Conservation (phyloP, 2,888 invertebrate species). For the Aelia acuminata region DNA sequence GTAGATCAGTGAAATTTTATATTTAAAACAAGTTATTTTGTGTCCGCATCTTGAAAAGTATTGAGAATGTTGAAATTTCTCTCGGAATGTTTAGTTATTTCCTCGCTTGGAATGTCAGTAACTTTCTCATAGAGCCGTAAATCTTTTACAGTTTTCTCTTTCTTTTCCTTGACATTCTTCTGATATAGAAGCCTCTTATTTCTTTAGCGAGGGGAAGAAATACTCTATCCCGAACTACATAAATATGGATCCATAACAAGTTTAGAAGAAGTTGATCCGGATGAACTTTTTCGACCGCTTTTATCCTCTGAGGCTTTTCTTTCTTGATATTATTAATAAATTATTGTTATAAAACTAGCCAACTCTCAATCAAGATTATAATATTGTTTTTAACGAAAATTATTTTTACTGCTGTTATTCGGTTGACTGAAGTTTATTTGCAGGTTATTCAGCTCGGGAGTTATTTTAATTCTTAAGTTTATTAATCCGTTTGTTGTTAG, state of each 20-base stretch:
- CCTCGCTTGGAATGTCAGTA: not conserved
- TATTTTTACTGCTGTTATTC: not conserved
- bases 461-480: too few relatives aligned
- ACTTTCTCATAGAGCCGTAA: not conserved
- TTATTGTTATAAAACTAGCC: not conserved
- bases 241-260: conserved; percentile 14
- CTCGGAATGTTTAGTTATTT: not conserved
- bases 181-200: conserved; percentile 31
- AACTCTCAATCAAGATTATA: not conserved
- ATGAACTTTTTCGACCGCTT: not conserved
- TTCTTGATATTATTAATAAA: not conserved
- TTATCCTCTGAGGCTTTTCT: not conserved
- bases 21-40: too few relatives aligned
- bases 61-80: not conserved
- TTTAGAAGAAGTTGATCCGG: conserved; percentile 3
- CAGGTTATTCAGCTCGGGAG: too few relatives aligned
- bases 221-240: not conserved
- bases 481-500: too few relatives aligned
- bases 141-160: conserved; percentile 1
- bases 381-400: not conserved
- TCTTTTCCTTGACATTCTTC: not conserved
- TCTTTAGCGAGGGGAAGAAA: not conserved
- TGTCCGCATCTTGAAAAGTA: not conserved
- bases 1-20: too few relatives aligned
- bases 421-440: too few relatives aligned